Percentiles rank a stretch among this genome's conserved stretches.
These are phyloP conservation scores for Sinotaia quadrata DNA, from an alignment of 2,888 invertebrate species.

Conservation along the genomic window DNA sequence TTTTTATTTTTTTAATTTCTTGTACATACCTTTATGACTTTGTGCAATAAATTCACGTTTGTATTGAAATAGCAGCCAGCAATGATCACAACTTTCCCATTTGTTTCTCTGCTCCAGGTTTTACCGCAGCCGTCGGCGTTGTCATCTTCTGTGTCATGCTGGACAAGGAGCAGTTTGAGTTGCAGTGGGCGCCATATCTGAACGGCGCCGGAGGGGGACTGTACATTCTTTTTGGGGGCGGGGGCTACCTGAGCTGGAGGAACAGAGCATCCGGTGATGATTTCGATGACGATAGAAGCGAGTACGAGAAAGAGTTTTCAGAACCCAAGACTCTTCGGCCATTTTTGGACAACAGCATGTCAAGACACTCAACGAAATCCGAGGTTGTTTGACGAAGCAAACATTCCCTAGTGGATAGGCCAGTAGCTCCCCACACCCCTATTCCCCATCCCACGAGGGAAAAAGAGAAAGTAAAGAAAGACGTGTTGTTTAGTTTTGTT, in stretches of 20 bases:
- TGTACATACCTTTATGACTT: not conserved
- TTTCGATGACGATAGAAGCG: conserved; percentile 33
- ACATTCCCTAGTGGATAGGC: no score
- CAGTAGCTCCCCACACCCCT: no score
- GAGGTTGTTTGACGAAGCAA: conserved; percentile 31
- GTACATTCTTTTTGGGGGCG: conserved; percentile 38
- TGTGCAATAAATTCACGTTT: not conserved
- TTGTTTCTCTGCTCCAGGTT: conserved; percentile 30
- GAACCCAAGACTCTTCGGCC: conserved; percentile 27
- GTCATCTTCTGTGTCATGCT: conserved; percentile 42
- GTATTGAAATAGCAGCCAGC: not conserved
- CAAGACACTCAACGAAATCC: conserved; percentile 27
- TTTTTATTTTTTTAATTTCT: not conserved
- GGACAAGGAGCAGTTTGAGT: conserved; percentile 35
- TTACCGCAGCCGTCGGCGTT: conserved; percentile 39
- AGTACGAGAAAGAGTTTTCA: conserved; percentile 30
- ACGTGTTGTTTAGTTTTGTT: no score
- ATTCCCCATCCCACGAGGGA: no score
- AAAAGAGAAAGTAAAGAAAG: no score
- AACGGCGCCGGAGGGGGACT: conserved; percentile 40
- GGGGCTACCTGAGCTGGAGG: conserved; percentile 45
- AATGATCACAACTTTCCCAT: not conserved
- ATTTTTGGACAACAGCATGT: conserved; percentile 29
- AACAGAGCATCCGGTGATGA: conserved; percentile 36
- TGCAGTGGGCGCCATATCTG: conserved; percentile 42